Percentiles rank a stretch among this genome's conserved stretches.
These are phyloP conservation scores for Aplysia californica DNA, from an alignment of 1,140 invertebrate genomes.

Conservation along the genomic window DNA sequence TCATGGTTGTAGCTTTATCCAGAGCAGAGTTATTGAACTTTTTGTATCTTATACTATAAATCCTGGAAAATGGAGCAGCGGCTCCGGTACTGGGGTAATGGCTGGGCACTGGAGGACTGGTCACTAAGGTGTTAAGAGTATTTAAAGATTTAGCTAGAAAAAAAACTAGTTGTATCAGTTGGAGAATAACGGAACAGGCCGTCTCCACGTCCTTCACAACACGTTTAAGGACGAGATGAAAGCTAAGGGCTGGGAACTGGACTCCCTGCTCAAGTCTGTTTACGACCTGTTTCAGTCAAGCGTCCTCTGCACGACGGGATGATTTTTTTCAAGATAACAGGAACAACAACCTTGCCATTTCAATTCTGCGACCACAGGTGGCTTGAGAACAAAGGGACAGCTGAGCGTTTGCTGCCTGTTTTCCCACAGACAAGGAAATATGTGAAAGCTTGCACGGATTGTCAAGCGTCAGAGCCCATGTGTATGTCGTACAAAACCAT, in stretches of 20 bases:
- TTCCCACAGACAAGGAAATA: neutral
- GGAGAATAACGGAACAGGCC: slow-evolving; percentile 37
- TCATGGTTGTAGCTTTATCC: too few relatives aligned
- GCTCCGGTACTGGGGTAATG: too few relatives aligned
- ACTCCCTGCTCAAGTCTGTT: slow-evolving; percentile 17
- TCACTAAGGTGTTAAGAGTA: too few relatives aligned
- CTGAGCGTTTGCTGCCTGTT: slow-evolving; percentile 20
- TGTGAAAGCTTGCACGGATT: slow-evolving; percentile 10
- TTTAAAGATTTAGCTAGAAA: neutral
- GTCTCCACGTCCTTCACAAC: slow-evolving; percentile 38
- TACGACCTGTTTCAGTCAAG: slow-evolving; percentile 30
- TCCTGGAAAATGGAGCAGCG: too few relatives aligned
- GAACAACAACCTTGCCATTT: slow-evolving; percentile 20
- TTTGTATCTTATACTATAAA: too few relatives aligned
- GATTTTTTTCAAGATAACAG: slow-evolving; percentile 29
- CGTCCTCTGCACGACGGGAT: slow-evolving; percentile 30
- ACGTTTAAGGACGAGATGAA: slow-evolving; percentile 30
- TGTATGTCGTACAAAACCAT: slow-evolving; percentile 14
- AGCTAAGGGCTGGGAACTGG: slow-evolving; percentile 24
- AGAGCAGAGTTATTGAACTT: too few relatives aligned
- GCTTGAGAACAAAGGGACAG: slow-evolving; percentile 27
- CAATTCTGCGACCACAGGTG: slow-evolving; percentile 28
- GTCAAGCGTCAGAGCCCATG: slow-evolving; percentile 2
- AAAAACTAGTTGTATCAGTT: neutral
- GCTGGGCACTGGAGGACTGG: too few relatives aligned